Percentiles rank a stretch among this genome's conserved stretches.
Evolutionary conservation across 2,888 invertebrate species (phyloP).

Genomic region (Nephrocerus scutellatus): DNA sequence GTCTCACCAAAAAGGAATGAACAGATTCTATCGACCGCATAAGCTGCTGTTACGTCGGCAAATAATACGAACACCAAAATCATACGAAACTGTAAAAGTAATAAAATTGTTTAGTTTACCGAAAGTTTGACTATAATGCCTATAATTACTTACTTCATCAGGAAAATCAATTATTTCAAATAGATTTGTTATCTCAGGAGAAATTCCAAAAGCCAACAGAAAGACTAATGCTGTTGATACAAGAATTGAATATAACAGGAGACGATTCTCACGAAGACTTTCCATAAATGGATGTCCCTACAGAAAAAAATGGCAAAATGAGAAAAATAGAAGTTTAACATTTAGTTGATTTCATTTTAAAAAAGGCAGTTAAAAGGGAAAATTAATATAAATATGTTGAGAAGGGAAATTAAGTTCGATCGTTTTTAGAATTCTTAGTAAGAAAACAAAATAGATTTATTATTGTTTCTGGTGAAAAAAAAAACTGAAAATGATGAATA

Average conservation of each 20-base stretch:
- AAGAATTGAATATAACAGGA: conserved; percentile 83
- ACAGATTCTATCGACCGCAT: conserved; percentile 75
- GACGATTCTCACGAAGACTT: conserved; percentile 83
- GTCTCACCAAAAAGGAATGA: conserved; percentile 83
- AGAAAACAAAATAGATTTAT: not conserved
- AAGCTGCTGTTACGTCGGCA: conserved; percentile 81
- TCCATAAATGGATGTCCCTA: conserved; percentile 99
- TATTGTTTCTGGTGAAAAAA: not conserved
- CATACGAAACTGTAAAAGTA: conserved; percentile 73
- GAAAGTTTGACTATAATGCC: not conserved
- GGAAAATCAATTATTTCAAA: conserved; percentile 97
- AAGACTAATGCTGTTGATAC: conserved; percentile 77
- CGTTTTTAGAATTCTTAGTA: not conserved
- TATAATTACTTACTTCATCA: conserved; percentile 63
- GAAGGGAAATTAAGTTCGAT: too few relatives aligned
- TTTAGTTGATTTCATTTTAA: not conserved
- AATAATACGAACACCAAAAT: conserved; percentile 75
- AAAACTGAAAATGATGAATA: not conserved
- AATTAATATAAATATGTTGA: not conserved
- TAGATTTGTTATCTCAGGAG: conserved; percentile 78
- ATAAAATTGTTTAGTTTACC: conserved; percentile 17
- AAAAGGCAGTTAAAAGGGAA: not conserved
- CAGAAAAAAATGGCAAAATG: conserved; percentile 42
- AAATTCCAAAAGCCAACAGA: conserved; percentile 72
- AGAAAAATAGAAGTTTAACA: too few relatives aligned